Base-by-base conservation (phyloP, 2,797 vertebrate species). In the Neostethus bicornis region DNA sequence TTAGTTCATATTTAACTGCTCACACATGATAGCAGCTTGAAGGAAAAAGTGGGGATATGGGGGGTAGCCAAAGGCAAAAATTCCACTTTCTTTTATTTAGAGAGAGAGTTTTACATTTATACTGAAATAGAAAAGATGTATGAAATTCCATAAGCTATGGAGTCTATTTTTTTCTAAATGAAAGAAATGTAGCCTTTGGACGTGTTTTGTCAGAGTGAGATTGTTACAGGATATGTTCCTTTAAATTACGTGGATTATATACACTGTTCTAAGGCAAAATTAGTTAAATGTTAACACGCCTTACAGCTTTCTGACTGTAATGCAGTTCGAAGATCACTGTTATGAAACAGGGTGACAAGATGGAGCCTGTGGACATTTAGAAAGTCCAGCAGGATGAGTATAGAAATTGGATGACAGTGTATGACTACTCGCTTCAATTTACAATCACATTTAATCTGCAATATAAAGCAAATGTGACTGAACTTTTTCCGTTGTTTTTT, bases 101-200 rank as follows among this genome's bases (percentile, higher is more conserved):
- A 41, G 14, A 11, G 14, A 12, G 24, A 47, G 43, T 11, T 50
- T 31, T 62, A 53, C 45, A 12, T 31, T 39, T 47, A 43, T 3
- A 16, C 38, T 39, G 14, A 71, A 42, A 31, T 26, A 52, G 21
- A 25, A 2, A 47, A n/a, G 49, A 42, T 29, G 10, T 25, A 35
- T 49, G 51, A 51, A 37, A 48, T 19, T 35, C 14, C 7, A n/a
- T n/a, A 34, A 35, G 14, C 34, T 35, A 5, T 32, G 31, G 7
- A 35, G n/a, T 10, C 35, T 59, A 41, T 32, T 47, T 17, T 25
- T 8, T 20, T 14, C n/a, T 41, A 26, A 32, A 55, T 62, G 64
- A 13, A 53, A 51, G 26, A 57, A 49, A 37, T 20, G 44, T 52
- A 37, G 39, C 56, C 51, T 43, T 45, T 54, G 39, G 58, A 56